Base-by-base conservation (phyloP, 1,140 invertebrate genomes). In the Mizuhopecten yessoensis region DNA sequence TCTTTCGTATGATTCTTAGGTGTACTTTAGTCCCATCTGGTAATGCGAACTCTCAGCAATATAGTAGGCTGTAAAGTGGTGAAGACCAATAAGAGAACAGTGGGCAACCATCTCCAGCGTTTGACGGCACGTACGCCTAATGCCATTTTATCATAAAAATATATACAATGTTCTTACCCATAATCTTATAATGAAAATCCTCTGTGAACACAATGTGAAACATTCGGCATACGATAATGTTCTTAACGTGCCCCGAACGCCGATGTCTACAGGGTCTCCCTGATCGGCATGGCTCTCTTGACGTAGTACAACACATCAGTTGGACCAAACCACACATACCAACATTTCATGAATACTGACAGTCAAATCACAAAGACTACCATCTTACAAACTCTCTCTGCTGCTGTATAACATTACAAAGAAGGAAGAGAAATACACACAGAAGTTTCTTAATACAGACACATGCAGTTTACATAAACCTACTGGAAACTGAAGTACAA, bases 101-200 rank as follows among this genome's bases (percentile, higher is more conserved):
- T 75, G n/a, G 57, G 57, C 17, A 29, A 29, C 57, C 57, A 29
- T 5, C 5, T 9, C 11, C 1, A 29, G 29, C 23, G 57, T 29
- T 75, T 5, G 57, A 5, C n/a, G 23, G 57, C n/a, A 75, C 57
- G 57, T 75, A 5, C 57, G 57, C 17, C 57, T 75, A 75, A 75
- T 75, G 57, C 57, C 57, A 75, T 75, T 75, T 75, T 75, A 75
- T 75, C 57, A n/a, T 75, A 75, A 75, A 20, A 75, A 75, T 75
- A 75, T 75, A 75, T 75, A 75, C 57, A 29, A 75, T 75, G 23
- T n/a, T n/a, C 57, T 75, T 75, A 29, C 23, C 5, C 23, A 9
- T 75, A 75, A 75, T 75, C 57, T 75, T 75, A 75, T 75, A 75
- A 75, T 75, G 57, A 75, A 75, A 75, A 75, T 75, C 57, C 57